These are phyloP conservation scores for Calliphora vicina DNA, from an alignment of 1,140 invertebrate species.

Conservation along the genomic window DNA sequence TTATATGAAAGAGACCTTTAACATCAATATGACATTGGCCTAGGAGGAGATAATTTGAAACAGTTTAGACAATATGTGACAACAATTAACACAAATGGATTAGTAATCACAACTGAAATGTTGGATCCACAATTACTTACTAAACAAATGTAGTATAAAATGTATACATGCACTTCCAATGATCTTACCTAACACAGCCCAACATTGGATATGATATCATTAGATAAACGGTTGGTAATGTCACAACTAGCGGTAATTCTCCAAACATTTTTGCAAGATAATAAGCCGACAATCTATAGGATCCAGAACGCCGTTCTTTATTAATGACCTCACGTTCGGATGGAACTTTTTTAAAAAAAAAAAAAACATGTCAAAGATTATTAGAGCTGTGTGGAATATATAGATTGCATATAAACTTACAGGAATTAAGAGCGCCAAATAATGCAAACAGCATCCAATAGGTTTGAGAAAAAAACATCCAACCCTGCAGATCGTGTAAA, in stretches of 20 bases:
- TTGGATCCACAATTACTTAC: too few species aligned
- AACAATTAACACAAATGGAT: too few species aligned
- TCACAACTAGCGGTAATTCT: slow-evolving; percentile 80
- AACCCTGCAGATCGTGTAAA: slow-evolving; percentile 82
- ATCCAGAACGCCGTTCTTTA: slow-evolving; percentile 82
- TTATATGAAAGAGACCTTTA: too few species aligned
- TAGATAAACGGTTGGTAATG: slow-evolving; percentile 81
- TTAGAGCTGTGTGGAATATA: not conserved
- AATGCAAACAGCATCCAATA: slow-evolving; percentile 89
- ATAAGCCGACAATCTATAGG: slow-evolving; percentile 84
- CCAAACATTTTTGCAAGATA: slow-evolving; percentile 88
- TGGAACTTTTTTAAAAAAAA: slow-evolving; percentile 70
- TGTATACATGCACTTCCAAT: too few species aligned
- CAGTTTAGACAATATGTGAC: too few species aligned
- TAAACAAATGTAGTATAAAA: too few species aligned
- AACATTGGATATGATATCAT: slow-evolving; percentile 83
- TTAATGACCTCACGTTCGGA: slow-evolving; percentile 83
- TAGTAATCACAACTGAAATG: too few species aligned
- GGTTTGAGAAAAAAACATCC: slow-evolving; percentile 87
- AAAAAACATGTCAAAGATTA: slow-evolving; percentile 14
- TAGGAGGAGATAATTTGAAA: too few species aligned
- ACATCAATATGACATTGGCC: too few species aligned
- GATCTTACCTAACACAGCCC: slow-evolving; percentile 63
- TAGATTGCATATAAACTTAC: slow-evolving; percentile 51
- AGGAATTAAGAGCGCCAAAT: slow-evolving; percentile 81